A percentile compares a stretch with the other conserved stretches of the same genome.
phyloP scores from a whole-genome alignment of 2,113 vertebrate species.

The Hirundichthys speculiger region DNA sequence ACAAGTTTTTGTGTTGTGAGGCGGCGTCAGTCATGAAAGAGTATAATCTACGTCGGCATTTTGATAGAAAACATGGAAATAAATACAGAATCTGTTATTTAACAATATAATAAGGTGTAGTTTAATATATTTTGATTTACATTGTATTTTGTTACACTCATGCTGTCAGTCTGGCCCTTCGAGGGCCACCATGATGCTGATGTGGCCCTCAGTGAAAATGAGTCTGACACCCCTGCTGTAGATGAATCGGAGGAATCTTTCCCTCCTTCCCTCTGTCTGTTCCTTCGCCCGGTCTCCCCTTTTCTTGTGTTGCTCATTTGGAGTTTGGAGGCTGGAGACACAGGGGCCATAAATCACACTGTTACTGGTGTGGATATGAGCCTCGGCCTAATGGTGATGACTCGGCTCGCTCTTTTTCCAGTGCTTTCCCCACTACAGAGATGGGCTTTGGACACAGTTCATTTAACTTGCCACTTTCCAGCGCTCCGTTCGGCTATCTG shows the following conservation, averaged over 20 bases:
- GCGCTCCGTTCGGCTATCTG: constrained; percentile 58
- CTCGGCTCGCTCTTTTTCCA: constrained; percentile 71
- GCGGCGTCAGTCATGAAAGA: too few species aligned
- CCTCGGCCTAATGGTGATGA: constrained; percentile 76
- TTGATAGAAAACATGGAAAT: too few species aligned
- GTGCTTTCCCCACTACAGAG: constrained; percentile 70
- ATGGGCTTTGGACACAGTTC: constrained; percentile 80
- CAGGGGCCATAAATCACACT: constrained; percentile 76
- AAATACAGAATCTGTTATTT: too few species aligned
- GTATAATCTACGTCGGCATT: too few species aligned
- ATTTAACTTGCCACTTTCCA: constrained; percentile 75
- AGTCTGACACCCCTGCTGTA: too few species aligned
- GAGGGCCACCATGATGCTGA: too few species aligned
- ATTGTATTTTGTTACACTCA: too few species aligned
- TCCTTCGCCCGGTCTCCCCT: constrained; percentile 41
- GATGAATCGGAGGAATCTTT: constrained; percentile 33
- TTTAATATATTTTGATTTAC: too few species aligned
- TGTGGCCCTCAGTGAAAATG: too few species aligned
- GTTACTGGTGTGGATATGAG: constrained; percentile 72
- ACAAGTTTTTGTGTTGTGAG: too few species aligned
- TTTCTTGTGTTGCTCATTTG: constrained; percentile 68
- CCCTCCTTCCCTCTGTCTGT: constrained; percentile 36
- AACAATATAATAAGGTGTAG: too few species aligned
- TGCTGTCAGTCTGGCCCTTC: too few species aligned
- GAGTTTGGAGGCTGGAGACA: constrained; percentile 66